A percentile compares a stretch with the other conserved stretches of the same genome.
Evolutionary conservation across 2,113 vertebrate genomes (phyloP).

Genomic region (Plecturocebus donacophilus): DNA sequence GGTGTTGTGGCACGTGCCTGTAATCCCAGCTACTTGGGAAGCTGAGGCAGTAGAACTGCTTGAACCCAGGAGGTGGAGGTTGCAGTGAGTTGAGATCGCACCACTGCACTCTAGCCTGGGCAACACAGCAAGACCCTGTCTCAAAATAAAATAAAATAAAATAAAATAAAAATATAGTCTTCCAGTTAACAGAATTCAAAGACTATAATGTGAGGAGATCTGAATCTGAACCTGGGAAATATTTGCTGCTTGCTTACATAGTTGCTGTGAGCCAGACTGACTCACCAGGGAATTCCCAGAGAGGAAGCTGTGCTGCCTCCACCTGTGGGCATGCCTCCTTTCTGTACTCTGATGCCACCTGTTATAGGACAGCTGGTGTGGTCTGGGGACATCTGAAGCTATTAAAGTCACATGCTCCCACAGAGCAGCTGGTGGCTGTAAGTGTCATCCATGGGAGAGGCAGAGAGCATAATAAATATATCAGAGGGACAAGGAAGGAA

Average conservation of each 20-base stretch:
- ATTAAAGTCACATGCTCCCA: background rate
- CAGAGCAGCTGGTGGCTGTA: background rate
- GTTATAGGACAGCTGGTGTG: background rate
- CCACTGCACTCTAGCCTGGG: no score
- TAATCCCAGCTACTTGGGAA: no score
- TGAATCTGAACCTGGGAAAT: background rate
- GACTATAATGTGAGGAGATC: background rate
- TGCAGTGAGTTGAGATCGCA: no score
- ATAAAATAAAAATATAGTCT: no score
- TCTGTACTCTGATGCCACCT: background rate
- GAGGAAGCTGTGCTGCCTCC: background rate
- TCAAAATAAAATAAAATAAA: no score
- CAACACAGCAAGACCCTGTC: no score
- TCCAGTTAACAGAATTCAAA: background rate
- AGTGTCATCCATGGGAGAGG: background rate
- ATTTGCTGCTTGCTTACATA: background rate
- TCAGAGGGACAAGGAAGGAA: background rate
- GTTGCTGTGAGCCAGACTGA: background rate
- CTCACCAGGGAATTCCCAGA: background rate
- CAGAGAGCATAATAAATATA: background rate
- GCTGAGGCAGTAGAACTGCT: no score
- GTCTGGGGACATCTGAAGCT: background rate
- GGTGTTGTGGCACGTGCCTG: no score
- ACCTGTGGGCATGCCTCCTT: background rate
- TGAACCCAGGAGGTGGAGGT: no score